Evolutionary conservation across 2,797 vertebrate species (phyloP), one percentile per base, ranked within the genome.

Genomic region (Chelidonichthys spinosus): DNA sequence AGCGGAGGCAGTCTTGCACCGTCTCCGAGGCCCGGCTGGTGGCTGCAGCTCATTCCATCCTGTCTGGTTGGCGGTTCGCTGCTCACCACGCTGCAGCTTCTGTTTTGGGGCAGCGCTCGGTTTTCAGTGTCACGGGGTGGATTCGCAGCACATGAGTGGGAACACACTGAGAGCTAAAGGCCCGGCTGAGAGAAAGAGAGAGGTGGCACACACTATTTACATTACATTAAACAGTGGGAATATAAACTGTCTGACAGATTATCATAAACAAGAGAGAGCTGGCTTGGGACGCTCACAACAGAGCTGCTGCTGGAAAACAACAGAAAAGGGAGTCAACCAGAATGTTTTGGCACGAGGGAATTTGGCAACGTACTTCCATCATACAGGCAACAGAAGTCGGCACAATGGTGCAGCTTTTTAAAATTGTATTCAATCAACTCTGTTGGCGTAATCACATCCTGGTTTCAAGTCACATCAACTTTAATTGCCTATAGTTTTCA

Each of bases 211-310:
- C 61, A 72, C 44, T 60, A 58, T 69, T 67, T 75, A 65, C 76
- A 68, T 75, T 72, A 79, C 79, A 65, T 68, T 15, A 25, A 47
- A 63, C 46, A 59, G 74, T 11, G 32, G 37, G 49, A 89, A 73
- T 53, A 62, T 85, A 85, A 83, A 83, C 81, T 42, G 54, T 36
- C 76, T 74, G 84, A 85, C 73, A 70, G 82, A 63, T 52, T 35
- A 71, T 79, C 53, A 50, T 74, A 79, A 85, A 82, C 82, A 85
- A 43, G 49, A 55, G 69, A 69, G 7, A 7, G 63, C 55, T 69
- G 63, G 46, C 70, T 54, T 63, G 64, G 7, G 63, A 68, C 61
- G 60, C 73, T 55, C 60, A 55, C 60, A 39, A 60, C 5, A 17
- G 8, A 56, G 44, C 63, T 61, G 61, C 17, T 5, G 0, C 53